Percentiles rank a stretch among this genome's conserved stretches.
phyloP scores from a whole-genome alignment of 2,888 invertebrate genomes.

The Glaucopsyche alexis region DNA sequence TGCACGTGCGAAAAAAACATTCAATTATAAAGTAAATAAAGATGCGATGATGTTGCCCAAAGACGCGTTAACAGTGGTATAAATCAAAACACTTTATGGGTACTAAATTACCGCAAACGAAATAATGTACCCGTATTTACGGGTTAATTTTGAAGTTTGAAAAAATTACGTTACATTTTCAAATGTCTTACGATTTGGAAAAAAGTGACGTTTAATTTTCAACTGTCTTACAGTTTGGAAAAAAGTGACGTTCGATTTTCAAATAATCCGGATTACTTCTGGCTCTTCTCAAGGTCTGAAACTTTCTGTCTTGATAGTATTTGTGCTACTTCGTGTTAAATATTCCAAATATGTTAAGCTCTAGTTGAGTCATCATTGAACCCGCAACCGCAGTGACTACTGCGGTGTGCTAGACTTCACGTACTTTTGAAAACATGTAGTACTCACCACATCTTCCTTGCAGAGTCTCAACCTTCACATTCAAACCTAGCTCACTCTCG shows the following conservation, averaged over 20 bases:
- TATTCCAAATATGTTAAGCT: no score
- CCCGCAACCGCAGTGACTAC: no score
- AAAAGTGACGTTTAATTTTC: neutral
- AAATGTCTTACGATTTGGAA: neutral
- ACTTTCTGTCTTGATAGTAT: no score
- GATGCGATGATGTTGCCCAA: constrained; percentile 1
- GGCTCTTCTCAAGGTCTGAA: no score
- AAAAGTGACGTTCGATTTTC: neutral
- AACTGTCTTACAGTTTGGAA: neutral
- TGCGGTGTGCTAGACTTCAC: no score
- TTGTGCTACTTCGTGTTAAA: no score
- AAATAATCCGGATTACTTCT: no score
- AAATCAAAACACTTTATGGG: constrained; percentile 18
- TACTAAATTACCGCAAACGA: neutral
- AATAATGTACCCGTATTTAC: neutral
- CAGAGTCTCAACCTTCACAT: no score
- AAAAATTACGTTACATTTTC: neutral
- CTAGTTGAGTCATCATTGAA: no score
- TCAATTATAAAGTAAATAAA: constrained; percentile 22
- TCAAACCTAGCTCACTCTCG: no score
- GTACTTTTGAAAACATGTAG: no score
- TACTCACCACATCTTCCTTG: no score
- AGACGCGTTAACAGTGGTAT: neutral
- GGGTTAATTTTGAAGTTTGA: neutral
- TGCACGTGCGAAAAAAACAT: constrained; percentile 21